These are phyloP conservation scores for Oxycera nigricornis DNA, from an alignment of 2,888 invertebrate species.

Conservation along the genomic window DNA sequence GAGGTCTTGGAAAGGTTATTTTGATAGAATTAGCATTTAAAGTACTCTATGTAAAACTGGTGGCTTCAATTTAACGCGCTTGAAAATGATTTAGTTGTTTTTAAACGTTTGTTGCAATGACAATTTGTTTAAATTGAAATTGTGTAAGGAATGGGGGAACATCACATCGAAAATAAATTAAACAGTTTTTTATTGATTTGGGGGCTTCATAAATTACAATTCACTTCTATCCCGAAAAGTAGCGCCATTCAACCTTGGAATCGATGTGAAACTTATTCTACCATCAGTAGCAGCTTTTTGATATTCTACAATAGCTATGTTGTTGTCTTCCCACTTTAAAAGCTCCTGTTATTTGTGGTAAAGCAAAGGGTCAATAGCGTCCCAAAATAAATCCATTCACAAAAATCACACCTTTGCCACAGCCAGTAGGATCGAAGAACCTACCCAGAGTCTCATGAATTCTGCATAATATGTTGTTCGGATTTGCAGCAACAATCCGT, in stretches of 20 bases:
- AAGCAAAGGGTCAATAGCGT: slow-evolving; percentile 79
- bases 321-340: slow-evolving; percentile 66
- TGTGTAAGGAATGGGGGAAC: too few species aligned
- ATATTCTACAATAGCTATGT: slow-evolving; percentile 67
- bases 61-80: too few species aligned
- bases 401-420: slow-evolving; percentile 86
- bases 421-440: slow-evolving; percentile 76
- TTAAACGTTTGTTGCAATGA: too few species aligned
- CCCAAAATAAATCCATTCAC: slow-evolving; percentile 87
- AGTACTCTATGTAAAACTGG: too few species aligned
- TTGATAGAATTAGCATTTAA: too few species aligned
- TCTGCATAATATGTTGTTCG: slow-evolving; percentile 66
- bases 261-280: slow-evolving; percentile 56
- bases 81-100: too few species aligned
- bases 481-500: slow-evolving; percentile 55
- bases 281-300: slow-evolving; percentile 58
- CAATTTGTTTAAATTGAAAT: too few species aligned
- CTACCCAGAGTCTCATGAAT: slow-evolving; percentile 70
- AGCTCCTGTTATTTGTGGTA: slow-evolving; percentile 81
- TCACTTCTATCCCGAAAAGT: neutral
- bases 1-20: too few species aligned
- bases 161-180: too few species aligned
- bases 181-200: too few species aligned
- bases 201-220: slow-evolving; percentile 13
- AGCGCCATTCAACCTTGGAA: slow-evolving; percentile 56